Evolutionary conservation across 1,140 invertebrate genomes (phyloP).

Genomic region (Drosophila simulans): DNA sequence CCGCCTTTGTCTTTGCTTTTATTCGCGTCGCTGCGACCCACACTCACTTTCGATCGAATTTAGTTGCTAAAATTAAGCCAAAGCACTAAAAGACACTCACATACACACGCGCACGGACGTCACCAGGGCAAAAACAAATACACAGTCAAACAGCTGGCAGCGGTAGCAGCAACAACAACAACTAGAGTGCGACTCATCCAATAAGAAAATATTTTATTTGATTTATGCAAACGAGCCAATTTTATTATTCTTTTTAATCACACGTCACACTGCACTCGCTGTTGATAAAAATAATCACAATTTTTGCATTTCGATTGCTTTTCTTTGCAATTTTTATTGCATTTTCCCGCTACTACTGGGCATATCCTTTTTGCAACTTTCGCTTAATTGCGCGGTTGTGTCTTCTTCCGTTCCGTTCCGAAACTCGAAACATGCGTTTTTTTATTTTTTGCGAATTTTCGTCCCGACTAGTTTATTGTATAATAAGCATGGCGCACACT

Average conservation of each 20-base stretch:
- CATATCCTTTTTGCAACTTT: conserved; percentile 29
- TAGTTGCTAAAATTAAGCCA: conserved; percentile 70
- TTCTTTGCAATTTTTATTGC: conserved; percentile 18
- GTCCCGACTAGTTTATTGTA: conserved; percentile 13
- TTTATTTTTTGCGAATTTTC: not conserved
- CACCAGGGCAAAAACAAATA: conserved; percentile 55
- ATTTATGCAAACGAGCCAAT: conserved; percentile 42
- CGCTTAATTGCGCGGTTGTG: not conserved
- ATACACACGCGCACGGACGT: conserved; percentile 35
- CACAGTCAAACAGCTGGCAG: conserved; percentile 69
- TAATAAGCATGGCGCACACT: conserved; percentile 12
- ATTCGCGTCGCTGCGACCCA: conserved; percentile 9
- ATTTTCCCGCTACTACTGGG: conserved; percentile 21
- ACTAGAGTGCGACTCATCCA: conserved; percentile 59
- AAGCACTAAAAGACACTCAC: conserved; percentile 23
- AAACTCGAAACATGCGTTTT: not conserved
- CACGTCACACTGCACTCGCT: not conserved
- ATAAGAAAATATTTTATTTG: conserved; percentile 63
- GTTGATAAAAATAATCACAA: not conserved
- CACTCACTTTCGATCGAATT: conserved; percentile 68
- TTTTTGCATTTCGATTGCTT: not conserved
- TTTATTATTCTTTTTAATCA: conserved; percentile 8
- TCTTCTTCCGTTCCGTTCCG: not conserved
- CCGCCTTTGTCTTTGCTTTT: conserved; percentile 11
- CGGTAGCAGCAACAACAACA: conserved; percentile 47